Conservation (phyloP, 2,888 invertebrate species). For the Morpho achilles region DNA sequence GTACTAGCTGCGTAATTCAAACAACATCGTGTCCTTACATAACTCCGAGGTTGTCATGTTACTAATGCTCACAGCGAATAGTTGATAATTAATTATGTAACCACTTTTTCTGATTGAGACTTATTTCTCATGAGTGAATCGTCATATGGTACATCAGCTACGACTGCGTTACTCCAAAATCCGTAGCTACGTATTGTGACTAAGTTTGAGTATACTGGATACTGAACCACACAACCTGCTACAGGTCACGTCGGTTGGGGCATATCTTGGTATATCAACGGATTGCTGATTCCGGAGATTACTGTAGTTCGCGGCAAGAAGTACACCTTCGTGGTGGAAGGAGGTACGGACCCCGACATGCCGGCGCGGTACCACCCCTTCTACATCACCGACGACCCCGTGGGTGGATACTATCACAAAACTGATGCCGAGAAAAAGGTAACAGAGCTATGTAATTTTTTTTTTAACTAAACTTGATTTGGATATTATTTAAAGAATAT, state of each 20-base stretch:
- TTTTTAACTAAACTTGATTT: no score
- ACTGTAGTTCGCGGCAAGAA: slow-evolving; percentile 91
- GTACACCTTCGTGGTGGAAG: slow-evolving; percentile 94
- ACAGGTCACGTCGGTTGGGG: slow-evolving; percentile 96
- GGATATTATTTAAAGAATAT: no score
- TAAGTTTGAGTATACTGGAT: background rate
- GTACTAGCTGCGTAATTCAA: no score
- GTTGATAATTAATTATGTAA: no score
- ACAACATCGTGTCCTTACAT: no score
- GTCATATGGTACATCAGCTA: no score
- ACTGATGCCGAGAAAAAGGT: slow-evolving; percentile 89
- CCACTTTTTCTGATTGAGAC: no score
- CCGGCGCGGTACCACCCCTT: slow-evolving; percentile 95
- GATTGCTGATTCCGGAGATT: slow-evolving; percentile 93
- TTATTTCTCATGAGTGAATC: no score
- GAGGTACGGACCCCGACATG: slow-evolving; percentile 86
- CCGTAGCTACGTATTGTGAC: no score
- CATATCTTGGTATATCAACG: slow-evolving; percentile 96
- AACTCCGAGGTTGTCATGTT: no score
- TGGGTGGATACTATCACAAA: slow-evolving; percentile 94
- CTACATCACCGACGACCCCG: slow-evolving; percentile 94
- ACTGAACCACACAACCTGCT: background rate
- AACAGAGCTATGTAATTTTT: background rate
- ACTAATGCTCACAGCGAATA: no score
- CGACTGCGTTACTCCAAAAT: no score